Evolutionary conservation across 2,797 vertebrate species (phyloP).

Genomic region (Zonotrichia albicollis): DNA sequence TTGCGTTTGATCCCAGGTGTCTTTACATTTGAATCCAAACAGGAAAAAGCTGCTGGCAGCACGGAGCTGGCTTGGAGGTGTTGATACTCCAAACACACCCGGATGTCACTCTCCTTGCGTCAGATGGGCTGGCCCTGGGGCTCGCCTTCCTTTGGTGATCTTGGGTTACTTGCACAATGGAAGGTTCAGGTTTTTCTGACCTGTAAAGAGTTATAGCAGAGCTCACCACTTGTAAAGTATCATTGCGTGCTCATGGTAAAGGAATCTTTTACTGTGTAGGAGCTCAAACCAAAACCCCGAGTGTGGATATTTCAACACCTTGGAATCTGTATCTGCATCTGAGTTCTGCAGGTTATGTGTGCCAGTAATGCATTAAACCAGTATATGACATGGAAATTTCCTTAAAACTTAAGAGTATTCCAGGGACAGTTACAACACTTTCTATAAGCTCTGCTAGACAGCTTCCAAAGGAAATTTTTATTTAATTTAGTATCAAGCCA

Average conservation of each 20-base stretch:
- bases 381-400: slow-evolving; percentile 32
- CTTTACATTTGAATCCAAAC: slow-evolving; percentile 26
- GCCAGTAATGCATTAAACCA: slow-evolving; percentile 4
- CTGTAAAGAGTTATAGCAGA: not conserved
- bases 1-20: not conserved
- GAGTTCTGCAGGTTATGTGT: not conserved
- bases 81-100: not conserved
- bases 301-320: not conserved
- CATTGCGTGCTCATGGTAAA: not conserved
- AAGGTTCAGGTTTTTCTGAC: not conserved
- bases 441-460: not conserved
- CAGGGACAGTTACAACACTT: not conserved
- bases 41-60: slow-evolving; percentile 33
- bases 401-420: not conserved
- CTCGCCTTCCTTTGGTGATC: not conserved
- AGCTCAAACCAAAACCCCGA: not conserved
- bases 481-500: slow-evolving; percentile 10
- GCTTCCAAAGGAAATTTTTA: slow-evolving; percentile 4
- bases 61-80: not conserved
- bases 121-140: not conserved
- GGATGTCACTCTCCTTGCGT: not conserved
- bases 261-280: not conserved
- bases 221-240: not conserved
- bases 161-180: not conserved
- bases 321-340: not conserved